Conservation (phyloP, 2,888 invertebrate genomes). For the Kryphioiulus occultus region DNA sequence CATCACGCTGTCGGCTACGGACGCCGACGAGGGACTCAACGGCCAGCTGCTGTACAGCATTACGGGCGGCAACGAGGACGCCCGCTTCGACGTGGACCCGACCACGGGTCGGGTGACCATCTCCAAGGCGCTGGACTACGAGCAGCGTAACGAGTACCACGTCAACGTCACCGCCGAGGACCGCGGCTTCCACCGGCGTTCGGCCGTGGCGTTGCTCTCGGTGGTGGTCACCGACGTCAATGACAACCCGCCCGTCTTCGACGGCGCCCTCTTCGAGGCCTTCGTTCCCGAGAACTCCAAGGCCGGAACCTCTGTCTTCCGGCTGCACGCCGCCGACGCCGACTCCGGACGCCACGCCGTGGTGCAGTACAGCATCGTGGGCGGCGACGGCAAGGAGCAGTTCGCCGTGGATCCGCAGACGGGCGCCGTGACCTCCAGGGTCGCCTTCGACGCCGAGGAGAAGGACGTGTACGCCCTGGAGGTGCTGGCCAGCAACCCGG, state of each 20-base stretch:
- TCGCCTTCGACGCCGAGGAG: conserved; percentile 87
- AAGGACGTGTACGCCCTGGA: conserved; percentile 76
- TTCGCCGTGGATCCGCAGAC: conserved; percentile 80
- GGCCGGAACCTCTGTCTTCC: conserved; percentile 94
- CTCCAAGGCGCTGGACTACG: conserved; percentile 82
- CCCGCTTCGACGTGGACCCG: conserved; percentile 80
- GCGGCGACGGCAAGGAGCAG: conserved; percentile 75
- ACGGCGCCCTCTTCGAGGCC: conserved; percentile 94
- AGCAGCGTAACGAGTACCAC: conserved; percentile 81
- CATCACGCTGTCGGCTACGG: conserved; percentile 82
- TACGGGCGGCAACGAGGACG: conserved; percentile 80
- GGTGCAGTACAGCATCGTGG: conserved; percentile 81
- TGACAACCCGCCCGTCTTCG: conserved; percentile 99
- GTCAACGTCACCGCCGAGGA: conserved; percentile 88
- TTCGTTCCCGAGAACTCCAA: conserved; percentile 98
- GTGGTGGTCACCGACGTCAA: conserved; percentile 96
- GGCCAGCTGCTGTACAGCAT: conserved; percentile 86
- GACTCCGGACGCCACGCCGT: conserved; percentile 90
- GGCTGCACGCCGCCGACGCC: conserved; percentile 98
- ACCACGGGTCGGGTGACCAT: conserved; percentile 82
- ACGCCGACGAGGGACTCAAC: conserved; percentile 86
- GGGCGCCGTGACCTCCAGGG: conserved; percentile 78
- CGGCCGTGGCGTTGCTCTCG: conserved; percentile 80
- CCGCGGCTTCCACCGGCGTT: conserved; percentile 79
- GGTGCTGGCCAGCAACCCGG: conserved; percentile 86